phyloP scores from a whole-genome alignment of 2,888 invertebrate species.

The Leptopterna dolabrata region DNA sequence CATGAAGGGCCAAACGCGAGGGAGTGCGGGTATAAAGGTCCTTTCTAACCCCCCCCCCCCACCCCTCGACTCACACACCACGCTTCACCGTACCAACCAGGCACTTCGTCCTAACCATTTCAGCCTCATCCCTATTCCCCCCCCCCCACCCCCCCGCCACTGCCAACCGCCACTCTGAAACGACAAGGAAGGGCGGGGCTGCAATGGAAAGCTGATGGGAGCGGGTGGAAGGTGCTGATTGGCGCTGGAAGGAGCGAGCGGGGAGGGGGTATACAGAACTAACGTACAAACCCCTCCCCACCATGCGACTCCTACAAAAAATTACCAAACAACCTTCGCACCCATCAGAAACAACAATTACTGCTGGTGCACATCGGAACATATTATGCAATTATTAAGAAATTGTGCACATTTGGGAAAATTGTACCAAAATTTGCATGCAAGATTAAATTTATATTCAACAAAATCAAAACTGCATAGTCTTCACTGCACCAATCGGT shows the following conservation, averaged over 20 bases:
- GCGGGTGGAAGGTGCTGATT: neutral
- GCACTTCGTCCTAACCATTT: conserved; percentile 26
- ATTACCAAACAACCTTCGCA: too few relatives aligned
- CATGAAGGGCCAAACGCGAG: neutral
- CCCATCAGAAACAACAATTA: too few relatives aligned
- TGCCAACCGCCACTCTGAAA: neutral
- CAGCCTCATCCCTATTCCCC: neutral
- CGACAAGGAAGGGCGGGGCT: conserved; percentile 32
- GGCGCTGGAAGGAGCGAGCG: neutral
- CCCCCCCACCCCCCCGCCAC: neutral
- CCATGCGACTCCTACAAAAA: neutral
- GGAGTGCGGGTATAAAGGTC: conserved; percentile 6
- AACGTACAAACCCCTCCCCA: too few relatives aligned
- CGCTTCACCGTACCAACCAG: neutral
- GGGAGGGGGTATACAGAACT: neutral
- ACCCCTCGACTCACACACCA: neutral
- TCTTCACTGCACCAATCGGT: too few relatives aligned
- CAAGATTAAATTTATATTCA: too few relatives aligned
- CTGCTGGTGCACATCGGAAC: too few relatives aligned
- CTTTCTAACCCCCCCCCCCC: conserved; percentile 15
- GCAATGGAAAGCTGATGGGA: neutral
- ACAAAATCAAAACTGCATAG: too few relatives aligned
- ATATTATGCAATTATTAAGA: too few relatives aligned
- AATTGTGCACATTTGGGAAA: too few relatives aligned
- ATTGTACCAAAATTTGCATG: too few relatives aligned